These are phyloP conservation scores for Tryphoninae sp. DNA, from an alignment of 2,888 invertebrate species.

Conservation along the genomic window DNA sequence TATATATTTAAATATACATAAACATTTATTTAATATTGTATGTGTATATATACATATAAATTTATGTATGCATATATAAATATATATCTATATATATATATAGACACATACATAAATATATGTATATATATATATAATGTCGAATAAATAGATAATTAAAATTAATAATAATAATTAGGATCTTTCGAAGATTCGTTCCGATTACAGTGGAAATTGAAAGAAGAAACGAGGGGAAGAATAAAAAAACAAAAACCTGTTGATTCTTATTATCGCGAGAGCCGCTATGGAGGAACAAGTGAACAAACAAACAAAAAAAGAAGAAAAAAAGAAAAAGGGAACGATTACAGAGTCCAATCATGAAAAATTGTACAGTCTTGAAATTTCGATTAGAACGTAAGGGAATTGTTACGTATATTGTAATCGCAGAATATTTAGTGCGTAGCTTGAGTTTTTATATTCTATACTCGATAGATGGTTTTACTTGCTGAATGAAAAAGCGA, in stretches of 20 bases:
- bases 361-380: constrained; percentile 60
- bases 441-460: constrained; percentile 69
- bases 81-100: constrained; percentile 67
- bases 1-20: constrained; percentile 71
- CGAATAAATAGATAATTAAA: constrained; percentile 51
- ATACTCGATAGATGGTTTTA: constrained; percentile 60
- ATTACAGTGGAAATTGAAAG: not conserved
- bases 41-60: constrained; percentile 70
- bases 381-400: constrained; percentile 54
- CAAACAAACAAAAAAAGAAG: too few species aligned
- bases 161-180: constrained; percentile 45
- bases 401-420: constrained; percentile 64
- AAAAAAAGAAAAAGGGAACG: not conserved
- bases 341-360: constrained; percentile 42
- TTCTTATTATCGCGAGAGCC: constrained; percentile 53
- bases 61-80: constrained; percentile 71
- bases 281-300: constrained; percentile 36
- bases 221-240: constrained; percentile 1
- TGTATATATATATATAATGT: constrained; percentile 58
- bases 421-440: constrained; percentile 64
- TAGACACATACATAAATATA: constrained; percentile 68
- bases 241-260: constrained; percentile 51
- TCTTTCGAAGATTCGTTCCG: constrained; percentile 41
- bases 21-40: constrained; percentile 69
- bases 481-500: constrained; percentile 54